These are phyloP conservation scores for Lepidostoma basale DNA, from an alignment of 1,140 invertebrate species.

Conservation along the genomic window DNA sequence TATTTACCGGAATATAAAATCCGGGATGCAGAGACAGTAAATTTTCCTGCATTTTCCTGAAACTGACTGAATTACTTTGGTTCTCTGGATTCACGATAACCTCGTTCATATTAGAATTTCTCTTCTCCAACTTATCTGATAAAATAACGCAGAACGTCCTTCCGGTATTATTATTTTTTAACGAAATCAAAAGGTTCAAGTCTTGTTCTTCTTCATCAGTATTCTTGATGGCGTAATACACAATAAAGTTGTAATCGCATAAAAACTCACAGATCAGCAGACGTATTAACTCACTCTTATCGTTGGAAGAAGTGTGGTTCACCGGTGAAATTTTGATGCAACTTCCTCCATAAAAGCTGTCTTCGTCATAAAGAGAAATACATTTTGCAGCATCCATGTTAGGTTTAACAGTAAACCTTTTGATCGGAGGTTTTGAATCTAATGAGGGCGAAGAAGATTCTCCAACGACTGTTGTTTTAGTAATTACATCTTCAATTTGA, in stretches of 20 bases:
- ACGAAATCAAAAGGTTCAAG: slow-evolving; percentile 27
- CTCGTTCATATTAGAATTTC: background rate
- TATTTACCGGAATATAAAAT: slow-evolving; percentile 54
- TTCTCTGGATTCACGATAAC: slow-evolving; percentile 17
- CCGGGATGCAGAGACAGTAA: slow-evolving; percentile 50
- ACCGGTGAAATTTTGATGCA: slow-evolving; percentile 39
- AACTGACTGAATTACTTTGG: slow-evolving; percentile 20
- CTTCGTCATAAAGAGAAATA: slow-evolving; percentile 22
- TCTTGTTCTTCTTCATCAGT: slow-evolving; percentile 25
- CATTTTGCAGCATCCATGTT: slow-evolving; percentile 16
- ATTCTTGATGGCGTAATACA: slow-evolving; percentile 35
- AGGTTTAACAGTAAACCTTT: slow-evolving; percentile 16
- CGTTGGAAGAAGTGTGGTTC: background rate
- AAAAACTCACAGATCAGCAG: slow-evolving; percentile 36
- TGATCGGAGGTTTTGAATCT: background rate
- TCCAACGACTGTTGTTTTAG: too few relatives aligned
- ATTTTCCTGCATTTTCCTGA: slow-evolving; percentile 50
- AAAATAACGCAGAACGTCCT: slow-evolving; percentile 21
- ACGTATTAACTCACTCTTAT: background rate
- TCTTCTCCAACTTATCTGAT: background rate
- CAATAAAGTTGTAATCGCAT: slow-evolving; percentile 37
- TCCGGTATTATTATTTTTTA: slow-evolving; percentile 30
- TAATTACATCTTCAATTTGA: background rate
- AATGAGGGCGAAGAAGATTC: background rate
- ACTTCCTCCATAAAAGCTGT: slow-evolving; percentile 39